These are phyloP conservation scores for Drosophila paranaensis DNA, from an alignment of 2,888 invertebrate species.

Conservation along the genomic window DNA sequence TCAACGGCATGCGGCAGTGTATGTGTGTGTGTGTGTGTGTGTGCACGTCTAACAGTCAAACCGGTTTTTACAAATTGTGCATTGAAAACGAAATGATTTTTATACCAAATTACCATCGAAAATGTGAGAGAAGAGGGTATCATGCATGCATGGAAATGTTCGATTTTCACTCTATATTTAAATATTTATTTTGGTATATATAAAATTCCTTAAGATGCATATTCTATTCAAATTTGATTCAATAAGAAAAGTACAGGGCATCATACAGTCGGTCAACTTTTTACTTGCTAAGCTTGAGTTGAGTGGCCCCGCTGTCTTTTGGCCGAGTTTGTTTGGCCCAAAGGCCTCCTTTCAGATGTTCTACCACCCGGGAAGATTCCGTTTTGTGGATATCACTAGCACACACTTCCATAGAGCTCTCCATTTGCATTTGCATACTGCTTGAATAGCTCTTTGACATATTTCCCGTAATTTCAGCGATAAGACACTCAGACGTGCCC, in stretches of 20 bases:
- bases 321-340: conserved; percentile 52
- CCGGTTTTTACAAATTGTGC: conserved; percentile 63
- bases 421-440: conserved; percentile 54
- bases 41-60: conserved; percentile 62
- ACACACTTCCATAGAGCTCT: not conserved
- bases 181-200: not conserved
- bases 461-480: conserved; percentile 55
- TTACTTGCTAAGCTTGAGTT: conserved; percentile 20
- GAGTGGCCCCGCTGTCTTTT: conserved; percentile 54
- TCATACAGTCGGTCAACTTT: not conserved
- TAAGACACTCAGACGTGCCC: conserved; percentile 65
- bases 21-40: conserved; percentile 26
- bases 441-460: conserved; percentile 24
- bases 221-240: too few relatives aligned
- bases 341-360: conserved; percentile 2
- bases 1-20: conserved; percentile 19
- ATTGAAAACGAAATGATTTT: conserved; percentile 76
- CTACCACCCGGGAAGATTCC: conserved; percentile 1
- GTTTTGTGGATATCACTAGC: not conserved
- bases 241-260: not conserved
- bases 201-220: too few relatives aligned
- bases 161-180: not conserved
- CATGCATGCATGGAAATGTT: not conserved
- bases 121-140: not conserved
- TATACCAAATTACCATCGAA: conserved; percentile 6